Evolutionary conservation across 2,888 invertebrate species (phyloP).

Genomic region (Apocheima hispidaria): DNA sequence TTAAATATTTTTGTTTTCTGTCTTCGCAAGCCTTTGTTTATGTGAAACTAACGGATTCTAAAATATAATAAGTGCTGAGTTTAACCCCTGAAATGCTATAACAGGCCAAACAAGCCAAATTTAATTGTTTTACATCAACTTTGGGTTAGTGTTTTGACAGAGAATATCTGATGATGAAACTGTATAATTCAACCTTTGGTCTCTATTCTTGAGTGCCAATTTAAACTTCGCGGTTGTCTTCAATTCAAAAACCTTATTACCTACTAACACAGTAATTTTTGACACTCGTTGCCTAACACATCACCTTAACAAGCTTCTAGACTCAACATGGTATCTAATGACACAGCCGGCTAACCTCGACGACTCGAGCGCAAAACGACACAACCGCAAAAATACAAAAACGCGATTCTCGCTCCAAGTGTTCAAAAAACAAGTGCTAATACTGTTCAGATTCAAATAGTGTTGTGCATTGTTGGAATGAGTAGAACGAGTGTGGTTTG

Average conservation of each 20-base stretch:
- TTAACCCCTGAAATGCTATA: no score
- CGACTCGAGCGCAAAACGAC: slow-evolving; percentile 40
- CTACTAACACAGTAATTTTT: slow-evolving; percentile 52
- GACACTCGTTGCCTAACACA: slow-evolving; percentile 59
- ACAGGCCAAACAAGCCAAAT: no score
- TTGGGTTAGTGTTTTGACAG: no score
- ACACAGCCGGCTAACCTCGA: slow-evolving; percentile 53
- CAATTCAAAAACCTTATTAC: slow-evolving; percentile 15
- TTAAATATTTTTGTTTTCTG: no score
- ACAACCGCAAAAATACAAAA: slow-evolving; percentile 40
- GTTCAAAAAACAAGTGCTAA: slow-evolving; percentile 26
- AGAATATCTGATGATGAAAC: neutral
- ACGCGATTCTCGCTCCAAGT: slow-evolving; percentile 18
- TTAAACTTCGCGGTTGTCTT: slow-evolving; percentile 10
- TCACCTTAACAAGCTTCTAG: slow-evolving; percentile 67
- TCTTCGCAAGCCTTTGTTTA: no score
- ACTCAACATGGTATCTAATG: slow-evolving; percentile 81
- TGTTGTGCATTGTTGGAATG: slow-evolving; percentile 48
- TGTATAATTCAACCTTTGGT: slow-evolving; percentile 6
- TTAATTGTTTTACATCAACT: no score
- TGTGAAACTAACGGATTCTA: no score
- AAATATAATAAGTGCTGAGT: no score
- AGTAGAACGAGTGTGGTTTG: slow-evolving; percentile 47
- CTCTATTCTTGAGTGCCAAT: neutral
- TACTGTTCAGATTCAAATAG: slow-evolving; percentile 27